Conservation (phyloP, 2,113 vertebrate genomes). For the Upupa epops region DNA sequence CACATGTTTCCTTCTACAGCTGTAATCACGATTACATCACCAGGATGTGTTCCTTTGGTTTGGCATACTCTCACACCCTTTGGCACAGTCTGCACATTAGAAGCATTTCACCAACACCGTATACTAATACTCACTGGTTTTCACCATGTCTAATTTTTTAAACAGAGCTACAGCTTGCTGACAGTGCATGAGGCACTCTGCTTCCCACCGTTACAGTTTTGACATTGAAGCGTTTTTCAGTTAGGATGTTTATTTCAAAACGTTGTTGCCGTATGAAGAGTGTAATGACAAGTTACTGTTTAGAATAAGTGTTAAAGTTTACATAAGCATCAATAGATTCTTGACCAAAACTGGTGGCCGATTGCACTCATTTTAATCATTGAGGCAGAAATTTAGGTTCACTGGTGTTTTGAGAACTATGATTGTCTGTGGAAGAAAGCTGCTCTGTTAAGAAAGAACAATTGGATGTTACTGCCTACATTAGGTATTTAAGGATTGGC, state of each 20-base stretch:
- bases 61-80: neutral
- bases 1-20: neutral
- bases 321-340: neutral
- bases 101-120: neutral
- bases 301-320: neutral
- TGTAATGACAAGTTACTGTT: neutral
- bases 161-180: neutral
- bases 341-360: neutral
- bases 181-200: neutral
- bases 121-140: neutral
- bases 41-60: neutral
- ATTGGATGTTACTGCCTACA: neutral
- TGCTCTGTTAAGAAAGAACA: neutral
- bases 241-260: constrained; percentile 1
- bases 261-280: neutral
- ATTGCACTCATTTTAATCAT: neutral
- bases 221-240: neutral
- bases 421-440: neutral
- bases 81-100: neutral
- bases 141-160: neutral
- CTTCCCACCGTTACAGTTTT: constrained; percentile 22
- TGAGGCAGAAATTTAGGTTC: neutral
- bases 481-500: neutral
- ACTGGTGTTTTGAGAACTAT: neutral
- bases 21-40: neutral